A percentile compares a stretch with the other conserved stretches of the same genome.
phyloP scores from a whole-genome alignment of 2,888 invertebrate genomes.

The Ophraella communa region DNA sequence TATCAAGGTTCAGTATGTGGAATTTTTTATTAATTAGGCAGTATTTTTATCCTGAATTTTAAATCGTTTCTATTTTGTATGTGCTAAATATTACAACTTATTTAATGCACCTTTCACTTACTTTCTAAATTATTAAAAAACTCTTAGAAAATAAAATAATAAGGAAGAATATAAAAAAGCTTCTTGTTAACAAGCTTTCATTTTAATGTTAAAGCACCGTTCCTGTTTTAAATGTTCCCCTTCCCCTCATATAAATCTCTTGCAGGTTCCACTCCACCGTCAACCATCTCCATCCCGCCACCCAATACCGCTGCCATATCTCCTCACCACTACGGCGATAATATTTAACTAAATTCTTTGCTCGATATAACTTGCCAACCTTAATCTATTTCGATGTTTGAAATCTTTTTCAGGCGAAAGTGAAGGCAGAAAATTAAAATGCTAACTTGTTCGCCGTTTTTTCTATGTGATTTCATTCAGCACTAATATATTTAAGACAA shows the following conservation, averaged over 20 bases:
- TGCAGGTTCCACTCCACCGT: slow-evolving; percentile 55
- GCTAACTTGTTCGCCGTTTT: background rate
- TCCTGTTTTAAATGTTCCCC: slow-evolving; percentile 23
- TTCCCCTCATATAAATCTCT: slow-evolving; percentile 58
- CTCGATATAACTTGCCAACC: slow-evolving; percentile 57
- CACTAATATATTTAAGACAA: background rate
- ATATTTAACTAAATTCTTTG: slow-evolving; percentile 61
- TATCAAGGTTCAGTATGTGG: too few species aligned
- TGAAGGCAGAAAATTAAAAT: slow-evolving; percentile 13
- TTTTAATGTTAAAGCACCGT: background rate
- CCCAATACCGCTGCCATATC: background rate
- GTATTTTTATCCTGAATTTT: too few species aligned
- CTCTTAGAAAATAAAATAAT: background rate
- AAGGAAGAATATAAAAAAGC: background rate
- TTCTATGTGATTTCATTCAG: background rate
- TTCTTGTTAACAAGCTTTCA: background rate
- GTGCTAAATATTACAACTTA: too few species aligned
- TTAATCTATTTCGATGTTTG: slow-evolving; percentile 45
- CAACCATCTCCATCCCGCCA: slow-evolving; percentile 1
- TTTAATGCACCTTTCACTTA: too few species aligned
- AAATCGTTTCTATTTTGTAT: too few species aligned
- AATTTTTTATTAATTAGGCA: too few species aligned
- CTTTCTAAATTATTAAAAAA: background rate
- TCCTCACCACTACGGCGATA: slow-evolving; percentile 53
- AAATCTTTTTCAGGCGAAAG: slow-evolving; percentile 34